Percentiles rank a stretch among this genome's conserved stretches.
Evolutionary conservation across 2,797 vertebrate species (phyloP).

Genomic region (Enteromius mattozi): DNA sequence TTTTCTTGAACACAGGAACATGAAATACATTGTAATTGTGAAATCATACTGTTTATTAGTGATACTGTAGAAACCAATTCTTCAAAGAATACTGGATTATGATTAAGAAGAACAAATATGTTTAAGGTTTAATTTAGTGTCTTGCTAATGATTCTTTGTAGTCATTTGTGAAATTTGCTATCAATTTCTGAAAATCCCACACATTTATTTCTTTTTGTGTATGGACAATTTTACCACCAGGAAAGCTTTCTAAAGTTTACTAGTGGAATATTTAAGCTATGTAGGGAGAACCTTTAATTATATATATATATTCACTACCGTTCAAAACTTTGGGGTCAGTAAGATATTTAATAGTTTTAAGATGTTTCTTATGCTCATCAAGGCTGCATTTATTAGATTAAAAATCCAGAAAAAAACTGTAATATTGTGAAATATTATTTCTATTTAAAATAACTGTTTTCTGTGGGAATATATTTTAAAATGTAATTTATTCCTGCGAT

Average conservation of each 20-base stretch:
- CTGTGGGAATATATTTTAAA: too few relatives aligned
- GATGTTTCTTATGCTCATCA: too few relatives aligned
- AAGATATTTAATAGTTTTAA: too few relatives aligned
- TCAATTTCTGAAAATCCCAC: not conserved
- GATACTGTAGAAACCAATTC: not conserved
- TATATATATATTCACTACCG: too few relatives aligned
- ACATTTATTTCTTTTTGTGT: not conserved
- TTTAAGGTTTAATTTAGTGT: not conserved
- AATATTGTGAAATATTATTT: too few relatives aligned
- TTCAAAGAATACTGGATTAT: not conserved
- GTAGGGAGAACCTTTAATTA: too few relatives aligned
- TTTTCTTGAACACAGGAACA: not conserved
- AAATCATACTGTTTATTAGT: not conserved
- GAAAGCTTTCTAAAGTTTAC: not conserved
- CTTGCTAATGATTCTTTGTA: not conserved
- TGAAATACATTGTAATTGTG: not conserved
- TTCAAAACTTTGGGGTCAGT: too few relatives aligned
- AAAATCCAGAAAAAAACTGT: too few relatives aligned
- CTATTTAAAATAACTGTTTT: too few relatives aligned
- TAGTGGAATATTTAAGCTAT: not conserved
- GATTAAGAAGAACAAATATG: not conserved
- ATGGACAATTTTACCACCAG: not conserved
- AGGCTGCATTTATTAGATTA: too few relatives aligned
- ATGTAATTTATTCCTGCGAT: too few relatives aligned
- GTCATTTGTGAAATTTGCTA: not conserved